A percentile compares a stretch with the other conserved stretches of the same genome.
These are phyloP conservation scores for Polypedilum vanderplanki DNA, from an alignment of 1,140 invertebrate genomes.

Conservation along the genomic window DNA sequence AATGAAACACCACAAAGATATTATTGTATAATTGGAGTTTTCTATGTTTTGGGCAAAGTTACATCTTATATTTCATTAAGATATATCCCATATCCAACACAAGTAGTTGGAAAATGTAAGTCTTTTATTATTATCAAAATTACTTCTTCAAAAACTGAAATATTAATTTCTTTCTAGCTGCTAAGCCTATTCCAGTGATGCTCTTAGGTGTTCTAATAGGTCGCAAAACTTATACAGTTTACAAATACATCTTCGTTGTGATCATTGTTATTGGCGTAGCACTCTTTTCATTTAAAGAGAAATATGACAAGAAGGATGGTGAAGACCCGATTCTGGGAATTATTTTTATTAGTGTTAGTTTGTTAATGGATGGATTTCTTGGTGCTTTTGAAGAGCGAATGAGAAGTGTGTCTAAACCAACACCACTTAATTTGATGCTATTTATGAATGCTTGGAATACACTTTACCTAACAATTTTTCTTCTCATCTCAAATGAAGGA, in stretches of 20 bases:
- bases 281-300: background rate
- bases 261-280: conserved; percentile 9
- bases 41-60: conserved; percentile 3
- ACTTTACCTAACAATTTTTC: background rate
- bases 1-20: background rate
- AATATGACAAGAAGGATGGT: background rate
- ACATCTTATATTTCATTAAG: background rate
- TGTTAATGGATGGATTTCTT: conserved; percentile 23
- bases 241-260: background rate
- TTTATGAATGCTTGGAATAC: background rate
- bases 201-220: background rate
- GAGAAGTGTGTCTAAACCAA: background rate
- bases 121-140: background rate
- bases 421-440: background rate
- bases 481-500: background rate
- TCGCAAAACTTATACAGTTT: background rate
- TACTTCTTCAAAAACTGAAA: no score
- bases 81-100: conserved; percentile 1
- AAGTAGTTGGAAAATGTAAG: background rate
- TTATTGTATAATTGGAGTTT: background rate
- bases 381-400: background rate
- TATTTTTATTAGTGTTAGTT: conserved; percentile 18
- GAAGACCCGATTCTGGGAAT: conserved; percentile 25
- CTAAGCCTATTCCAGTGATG: conserved; percentile 25
- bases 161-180: no score